These are phyloP conservation scores for Pteropus rufus DNA, from an alignment of 2,797 vertebrate genomes.

Conservation along the genomic window DNA sequence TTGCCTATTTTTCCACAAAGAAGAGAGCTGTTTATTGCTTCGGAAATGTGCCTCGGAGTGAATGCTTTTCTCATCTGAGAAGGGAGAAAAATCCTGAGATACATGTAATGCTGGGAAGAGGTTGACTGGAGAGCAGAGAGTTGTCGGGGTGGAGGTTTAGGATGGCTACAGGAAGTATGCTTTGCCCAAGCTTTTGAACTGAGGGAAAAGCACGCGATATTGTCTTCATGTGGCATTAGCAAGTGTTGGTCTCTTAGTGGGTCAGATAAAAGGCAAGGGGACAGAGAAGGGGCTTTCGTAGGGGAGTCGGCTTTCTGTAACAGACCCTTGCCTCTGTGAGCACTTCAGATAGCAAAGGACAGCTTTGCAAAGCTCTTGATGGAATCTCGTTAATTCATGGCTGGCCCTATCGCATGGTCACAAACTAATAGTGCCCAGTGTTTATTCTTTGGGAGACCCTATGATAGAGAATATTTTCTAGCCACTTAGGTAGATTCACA, in stretches of 20 bases:
- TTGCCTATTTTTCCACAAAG: constrained; percentile 68
- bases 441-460: not conserved
- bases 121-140: not conserved
- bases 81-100: not conserved
- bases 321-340: not conserved
- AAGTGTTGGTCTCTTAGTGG: not conserved
- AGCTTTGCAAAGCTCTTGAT: not conserved
- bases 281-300: not conserved
- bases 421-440: not conserved
- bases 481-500: not conserved
- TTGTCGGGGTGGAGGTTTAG: not conserved
- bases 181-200: not conserved
- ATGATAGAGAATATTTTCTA: not conserved
- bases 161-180: not conserved
- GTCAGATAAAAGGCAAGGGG: not conserved
- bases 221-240: not conserved
- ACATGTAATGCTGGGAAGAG: not conserved
- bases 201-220: not conserved
- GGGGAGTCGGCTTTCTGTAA: not conserved
- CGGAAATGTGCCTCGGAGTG: constrained; percentile 45
- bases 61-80: constrained; percentile 33
- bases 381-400: not conserved
- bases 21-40: constrained; percentile 62
- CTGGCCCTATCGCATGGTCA: not conserved
- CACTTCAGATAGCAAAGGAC: not conserved